Percentiles rank a stretch among this genome's conserved stretches.
Evolutionary conservation across 2,113 vertebrate species (phyloP).

Genomic region (Scopus umbretta): DNA sequence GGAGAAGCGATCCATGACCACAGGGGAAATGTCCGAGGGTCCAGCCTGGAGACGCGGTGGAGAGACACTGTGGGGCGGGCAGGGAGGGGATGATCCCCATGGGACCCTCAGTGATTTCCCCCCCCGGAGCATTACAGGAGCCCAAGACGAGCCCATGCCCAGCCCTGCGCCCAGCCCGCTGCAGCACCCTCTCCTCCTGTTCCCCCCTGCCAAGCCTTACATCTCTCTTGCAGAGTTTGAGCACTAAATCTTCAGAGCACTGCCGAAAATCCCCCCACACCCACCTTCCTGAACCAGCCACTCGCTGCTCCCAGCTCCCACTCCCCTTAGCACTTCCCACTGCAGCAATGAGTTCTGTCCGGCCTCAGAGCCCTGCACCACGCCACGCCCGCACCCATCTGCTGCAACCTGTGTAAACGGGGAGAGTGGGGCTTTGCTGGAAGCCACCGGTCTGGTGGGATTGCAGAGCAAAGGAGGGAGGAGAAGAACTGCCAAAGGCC

Average conservation of each 20-base stretch:
- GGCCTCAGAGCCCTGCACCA: neutral
- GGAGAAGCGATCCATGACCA: neutral
- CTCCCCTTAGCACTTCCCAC: fast-evolving
- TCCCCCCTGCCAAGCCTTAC: neutral
- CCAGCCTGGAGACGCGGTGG: neutral
- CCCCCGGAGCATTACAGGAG: neutral
- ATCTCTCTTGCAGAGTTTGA: neutral
- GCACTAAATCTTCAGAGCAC: neutral
- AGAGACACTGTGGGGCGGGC: fast-evolving
- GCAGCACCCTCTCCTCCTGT: neutral
- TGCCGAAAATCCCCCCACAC: no score
- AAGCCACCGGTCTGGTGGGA: neutral
- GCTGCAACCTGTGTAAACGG: fast-evolving
- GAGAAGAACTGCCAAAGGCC: neutral
- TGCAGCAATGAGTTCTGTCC: neutral
- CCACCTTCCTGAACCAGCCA: neutral
- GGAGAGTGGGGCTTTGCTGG: neutral
- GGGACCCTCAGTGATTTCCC: neutral
- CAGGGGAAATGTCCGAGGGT: neutral
- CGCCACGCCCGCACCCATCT: neutral
- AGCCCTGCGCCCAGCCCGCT: neutral
- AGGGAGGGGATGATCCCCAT: fast-evolving
- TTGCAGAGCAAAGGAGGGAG: neutral
- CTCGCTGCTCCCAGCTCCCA: fast-evolving
- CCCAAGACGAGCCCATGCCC: neutral